phyloP scores from a whole-genome alignment of 1,140 invertebrate species.

The Lanistes nyassanus region DNA sequence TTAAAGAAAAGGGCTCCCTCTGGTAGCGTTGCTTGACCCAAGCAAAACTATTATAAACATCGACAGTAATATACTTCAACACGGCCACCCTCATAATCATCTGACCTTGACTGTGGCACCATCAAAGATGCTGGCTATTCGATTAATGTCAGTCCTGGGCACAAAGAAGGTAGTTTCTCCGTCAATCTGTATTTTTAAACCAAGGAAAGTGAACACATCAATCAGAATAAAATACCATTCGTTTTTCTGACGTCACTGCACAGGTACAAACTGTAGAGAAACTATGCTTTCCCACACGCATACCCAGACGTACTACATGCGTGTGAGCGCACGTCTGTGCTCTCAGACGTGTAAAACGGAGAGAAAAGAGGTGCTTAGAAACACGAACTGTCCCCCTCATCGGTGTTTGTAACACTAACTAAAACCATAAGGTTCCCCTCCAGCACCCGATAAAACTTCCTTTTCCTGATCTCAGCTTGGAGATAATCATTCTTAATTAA shows the following conservation, averaged over 20 bases:
- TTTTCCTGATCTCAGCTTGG: not conserved
- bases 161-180: slow-evolving; percentile 28
- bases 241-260: not conserved
- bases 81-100: no score
- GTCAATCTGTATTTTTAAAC: slow-evolving; percentile 23
- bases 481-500: not conserved
- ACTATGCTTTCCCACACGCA: not conserved
- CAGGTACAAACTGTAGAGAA: not conserved
- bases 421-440: not conserved
- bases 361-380: not conserved
- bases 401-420: not conserved
- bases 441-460: not conserved
- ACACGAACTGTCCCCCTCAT: no score
- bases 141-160: slow-evolving; percentile 18
- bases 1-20: no score
- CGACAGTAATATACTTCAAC: no score
- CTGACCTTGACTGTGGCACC: slow-evolving; percentile 11
- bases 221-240: not conserved
- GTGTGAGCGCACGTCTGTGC: not conserved
- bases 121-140: not conserved
- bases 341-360: not conserved
- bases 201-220: not conserved
- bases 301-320: not conserved
- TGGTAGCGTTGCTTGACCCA: no score
- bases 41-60: no score